These are phyloP conservation scores for Aphaenogaster rudis DNA, from an alignment of 1,140 invertebrate genomes.

Conservation along the genomic window DNA sequence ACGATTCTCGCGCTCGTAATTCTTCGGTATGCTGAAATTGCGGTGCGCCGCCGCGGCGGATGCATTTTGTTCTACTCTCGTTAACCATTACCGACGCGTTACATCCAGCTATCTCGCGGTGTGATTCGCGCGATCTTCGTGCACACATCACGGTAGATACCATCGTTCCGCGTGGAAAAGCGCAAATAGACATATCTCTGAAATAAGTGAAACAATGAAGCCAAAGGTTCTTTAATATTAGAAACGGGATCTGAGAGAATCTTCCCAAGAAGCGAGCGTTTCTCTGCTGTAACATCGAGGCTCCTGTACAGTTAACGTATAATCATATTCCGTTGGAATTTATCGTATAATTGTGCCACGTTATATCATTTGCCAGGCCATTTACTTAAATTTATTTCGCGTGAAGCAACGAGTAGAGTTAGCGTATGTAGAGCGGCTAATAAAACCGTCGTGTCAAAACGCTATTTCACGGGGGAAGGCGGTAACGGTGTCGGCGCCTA, in stretches of 20 bases:
- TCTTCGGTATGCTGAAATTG: constrained; percentile 67
- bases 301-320: not conserved
- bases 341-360: not conserved
- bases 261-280: not conserved
- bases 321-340: not conserved
- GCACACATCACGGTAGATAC: constrained; percentile 1
- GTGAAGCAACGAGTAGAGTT: not conserved
- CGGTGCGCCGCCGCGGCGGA: constrained; percentile 18
- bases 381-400: constrained; percentile 21
- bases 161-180: not conserved
- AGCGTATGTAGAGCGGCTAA: not conserved
- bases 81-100: constrained; percentile 50
- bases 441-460: constrained; percentile 43
- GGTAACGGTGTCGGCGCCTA: constrained; percentile 31
- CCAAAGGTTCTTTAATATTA: not conserved
- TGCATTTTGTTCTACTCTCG: constrained; percentile 48
- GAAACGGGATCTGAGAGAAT: not conserved
- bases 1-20: constrained; percentile 74
- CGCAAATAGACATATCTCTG: not conserved
- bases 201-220: not conserved
- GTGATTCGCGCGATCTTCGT: not conserved
- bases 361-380: not conserved
- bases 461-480: constrained; percentile 24
- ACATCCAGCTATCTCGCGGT: constrained; percentile 25
- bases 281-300: not conserved